Evolutionary conservation across 2,888 invertebrate species (phyloP).

Genomic region (Pachliopta kotzebuea): DNA sequence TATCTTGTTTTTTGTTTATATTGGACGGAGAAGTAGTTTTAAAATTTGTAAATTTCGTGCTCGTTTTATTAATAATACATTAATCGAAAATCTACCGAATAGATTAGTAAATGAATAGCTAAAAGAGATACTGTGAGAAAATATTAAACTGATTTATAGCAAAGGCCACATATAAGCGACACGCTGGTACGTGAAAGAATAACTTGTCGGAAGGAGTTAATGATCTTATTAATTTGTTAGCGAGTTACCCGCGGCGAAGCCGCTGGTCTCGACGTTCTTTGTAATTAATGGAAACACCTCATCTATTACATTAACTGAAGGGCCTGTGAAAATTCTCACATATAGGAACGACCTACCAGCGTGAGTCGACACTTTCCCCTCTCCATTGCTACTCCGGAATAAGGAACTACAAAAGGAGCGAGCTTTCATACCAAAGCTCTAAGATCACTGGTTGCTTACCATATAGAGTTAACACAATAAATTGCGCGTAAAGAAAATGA

Average conservation of each 20-base stretch:
- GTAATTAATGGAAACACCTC: constrained; percentile 80
- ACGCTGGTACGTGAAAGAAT: constrained; percentile 54
- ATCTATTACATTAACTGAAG: constrained; percentile 78
- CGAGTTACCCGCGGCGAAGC: constrained; percentile 62
- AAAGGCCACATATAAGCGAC: neutral
- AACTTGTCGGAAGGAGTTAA: constrained; percentile 77
- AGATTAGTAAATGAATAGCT: no score
- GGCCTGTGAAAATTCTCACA: constrained; percentile 63
- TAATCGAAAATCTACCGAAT: no score
- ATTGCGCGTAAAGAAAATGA: constrained; percentile 74
- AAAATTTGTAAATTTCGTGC: no score
- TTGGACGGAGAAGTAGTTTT: no score
- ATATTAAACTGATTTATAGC: no score
- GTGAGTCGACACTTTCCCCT: constrained; percentile 45
- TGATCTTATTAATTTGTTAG: constrained; percentile 76
- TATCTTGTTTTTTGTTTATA: no score
- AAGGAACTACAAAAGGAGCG: constrained; percentile 12
- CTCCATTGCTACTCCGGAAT: constrained; percentile 29
- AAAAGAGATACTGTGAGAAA: no score
- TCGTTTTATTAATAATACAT: no score
- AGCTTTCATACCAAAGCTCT: constrained; percentile 40
- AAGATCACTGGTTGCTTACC: constrained; percentile 45
- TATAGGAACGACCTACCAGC: constrained; percentile 57
- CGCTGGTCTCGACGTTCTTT: constrained; percentile 75
- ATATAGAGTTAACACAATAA: constrained; percentile 67